Percentiles rank a stretch among this genome's conserved stretches.
phyloP scores from a whole-genome alignment of 2,113 vertebrate species.

The Hypocryptadius cinnamomeus region DNA sequence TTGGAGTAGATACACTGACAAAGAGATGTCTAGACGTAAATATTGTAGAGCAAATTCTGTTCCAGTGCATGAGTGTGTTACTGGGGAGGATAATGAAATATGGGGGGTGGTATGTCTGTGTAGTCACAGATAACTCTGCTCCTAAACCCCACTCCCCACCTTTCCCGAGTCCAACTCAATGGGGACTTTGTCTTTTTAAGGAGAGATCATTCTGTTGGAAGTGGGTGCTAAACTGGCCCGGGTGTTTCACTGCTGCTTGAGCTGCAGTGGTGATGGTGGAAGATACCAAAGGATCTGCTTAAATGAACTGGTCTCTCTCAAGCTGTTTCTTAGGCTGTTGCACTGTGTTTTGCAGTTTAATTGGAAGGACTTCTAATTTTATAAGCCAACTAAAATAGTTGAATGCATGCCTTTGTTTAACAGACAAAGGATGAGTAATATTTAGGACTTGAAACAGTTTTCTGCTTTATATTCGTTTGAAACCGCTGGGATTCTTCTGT shows the following conservation, averaged over 20 bases:
- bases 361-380: background rate
- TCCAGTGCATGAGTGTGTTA: background rate
- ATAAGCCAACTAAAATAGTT: slow-evolving; percentile 18
- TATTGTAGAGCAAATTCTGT: background rate
- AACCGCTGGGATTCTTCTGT: background rate
- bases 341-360: background rate
- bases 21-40: background rate
- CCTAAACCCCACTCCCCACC: background rate
- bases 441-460: background rate
- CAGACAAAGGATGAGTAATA: background rate
- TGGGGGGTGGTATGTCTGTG: background rate
- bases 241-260: background rate
- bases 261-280: background rate
- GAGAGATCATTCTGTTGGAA: background rate
- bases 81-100: background rate
- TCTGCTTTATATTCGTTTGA: background rate
- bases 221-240: background rate
- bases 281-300: background rate
- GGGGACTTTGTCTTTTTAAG: background rate
- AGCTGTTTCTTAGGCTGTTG: background rate
- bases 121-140: background rate
- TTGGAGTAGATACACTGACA: background rate
- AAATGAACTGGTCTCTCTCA: background rate
- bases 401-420: slow-evolving; percentile 13
- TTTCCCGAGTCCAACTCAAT: fast-evolving